A percentile compares a stretch with the other conserved stretches of the same genome.
Conservation (phyloP, 2,888 invertebrate species). For the Orchesella flavescens region DNA sequence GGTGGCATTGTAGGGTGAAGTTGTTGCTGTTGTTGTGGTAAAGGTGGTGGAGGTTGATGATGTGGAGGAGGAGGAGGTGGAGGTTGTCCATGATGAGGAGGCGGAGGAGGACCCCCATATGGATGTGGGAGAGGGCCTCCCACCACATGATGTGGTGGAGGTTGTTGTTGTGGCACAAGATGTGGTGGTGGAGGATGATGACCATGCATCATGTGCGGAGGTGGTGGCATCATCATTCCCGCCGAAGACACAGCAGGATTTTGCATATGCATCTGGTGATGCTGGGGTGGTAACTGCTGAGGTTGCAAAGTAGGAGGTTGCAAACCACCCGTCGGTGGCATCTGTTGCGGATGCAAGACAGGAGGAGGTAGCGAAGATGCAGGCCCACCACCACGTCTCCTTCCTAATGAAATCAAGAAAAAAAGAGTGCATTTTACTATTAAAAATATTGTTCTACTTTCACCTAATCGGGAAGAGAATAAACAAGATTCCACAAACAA, state of each 20-base stretch:
- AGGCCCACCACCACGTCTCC: slow-evolving; percentile 61
- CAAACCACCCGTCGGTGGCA: slow-evolving; percentile 74
- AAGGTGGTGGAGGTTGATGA: slow-evolving; percentile 29
- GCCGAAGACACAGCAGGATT: slow-evolving; percentile 70
- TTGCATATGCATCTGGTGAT: slow-evolving; percentile 71
- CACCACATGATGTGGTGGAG: slow-evolving; percentile 56
- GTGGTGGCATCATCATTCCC: slow-evolving; percentile 72
- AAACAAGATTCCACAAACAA: slow-evolving; percentile 69
- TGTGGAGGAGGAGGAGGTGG: slow-evolving; percentile 70
- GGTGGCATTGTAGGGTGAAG: slow-evolving; percentile 17
- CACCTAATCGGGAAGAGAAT: slow-evolving; percentile 11
- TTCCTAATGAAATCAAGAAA: slow-evolving; percentile 60
- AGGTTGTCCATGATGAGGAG: slow-evolving; percentile 65
- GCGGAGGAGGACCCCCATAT: slow-evolving; percentile 29
- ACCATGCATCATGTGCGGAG: slow-evolving; percentile 65
- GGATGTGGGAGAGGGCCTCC: slow-evolving; percentile 55
- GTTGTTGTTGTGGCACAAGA: slow-evolving; percentile 70
- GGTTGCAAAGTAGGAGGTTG: slow-evolving; percentile 74
- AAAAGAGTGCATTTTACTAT: slow-evolving; percentile 10
- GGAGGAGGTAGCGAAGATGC: slow-evolving; percentile 71
- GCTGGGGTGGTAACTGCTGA: slow-evolving; percentile 73
- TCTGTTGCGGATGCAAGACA: slow-evolving; percentile 69
- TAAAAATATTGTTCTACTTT: background rate
- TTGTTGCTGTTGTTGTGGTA: slow-evolving; percentile 34
- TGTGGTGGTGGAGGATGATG: slow-evolving; percentile 70